Percentiles rank a stretch among this genome's conserved stretches.
phyloP scores from a whole-genome alignment of 2,113 vertebrate genomes.

The Xyrauchen texanus region DNA sequence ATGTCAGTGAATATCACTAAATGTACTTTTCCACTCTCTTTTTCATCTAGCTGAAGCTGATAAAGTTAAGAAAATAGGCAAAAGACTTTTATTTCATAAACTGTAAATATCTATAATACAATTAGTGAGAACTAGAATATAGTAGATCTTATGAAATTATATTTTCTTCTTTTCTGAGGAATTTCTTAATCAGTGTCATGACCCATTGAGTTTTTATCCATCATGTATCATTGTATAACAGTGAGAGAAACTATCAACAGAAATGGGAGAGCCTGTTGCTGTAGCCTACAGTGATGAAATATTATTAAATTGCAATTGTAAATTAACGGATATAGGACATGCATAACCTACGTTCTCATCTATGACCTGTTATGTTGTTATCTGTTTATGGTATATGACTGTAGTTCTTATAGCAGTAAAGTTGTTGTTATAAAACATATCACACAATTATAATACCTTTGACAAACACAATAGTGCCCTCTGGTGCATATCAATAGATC shows the following conservation, averaged over 20 bases:
- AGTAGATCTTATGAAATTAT: too few relatives aligned
- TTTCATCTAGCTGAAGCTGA: constrained; percentile 16
- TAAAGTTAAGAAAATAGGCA: constrained; percentile 29
- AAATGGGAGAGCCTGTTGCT: too few relatives aligned
- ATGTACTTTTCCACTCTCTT: neutral
- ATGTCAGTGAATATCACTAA: neutral
- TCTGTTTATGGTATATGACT: neutral
- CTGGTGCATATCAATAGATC: constrained; percentile 6
- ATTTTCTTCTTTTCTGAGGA: neutral
- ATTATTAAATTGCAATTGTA: neutral
- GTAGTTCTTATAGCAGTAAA: neutral
- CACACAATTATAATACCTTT: neutral
- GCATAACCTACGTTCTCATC: neutral
- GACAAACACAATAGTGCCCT: constrained; percentile 36
- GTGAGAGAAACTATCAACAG: neutral
- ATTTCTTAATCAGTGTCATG: neutral
- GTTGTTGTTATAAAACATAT: neutral
- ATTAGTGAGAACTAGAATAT: too few relatives aligned
- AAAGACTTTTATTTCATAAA: neutral
- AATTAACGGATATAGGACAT: neutral
- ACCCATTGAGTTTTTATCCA: neutral
- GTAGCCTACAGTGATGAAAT: neutral
- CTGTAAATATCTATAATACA: too few relatives aligned
- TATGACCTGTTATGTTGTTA: neutral
- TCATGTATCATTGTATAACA: neutral